Evolutionary conservation across 2,797 vertebrate species (phyloP), one percentile per base, ranked within the genome.

Genomic region (Apogon hyalosoma): DNA sequence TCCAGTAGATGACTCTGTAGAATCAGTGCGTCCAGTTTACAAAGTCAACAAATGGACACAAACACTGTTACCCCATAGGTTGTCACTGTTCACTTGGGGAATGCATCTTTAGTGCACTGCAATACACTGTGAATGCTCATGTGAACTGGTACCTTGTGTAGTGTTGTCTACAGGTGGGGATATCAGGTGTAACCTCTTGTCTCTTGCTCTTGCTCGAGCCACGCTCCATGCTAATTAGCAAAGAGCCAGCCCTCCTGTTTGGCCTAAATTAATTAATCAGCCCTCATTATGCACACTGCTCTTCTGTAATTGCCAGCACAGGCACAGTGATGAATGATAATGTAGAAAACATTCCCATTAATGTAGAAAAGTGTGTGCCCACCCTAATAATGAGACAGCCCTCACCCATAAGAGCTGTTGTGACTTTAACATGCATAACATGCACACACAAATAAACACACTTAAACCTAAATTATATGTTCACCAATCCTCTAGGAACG

Each of bases 241-340:
- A 69, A 74, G 82, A 90, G 85, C 88, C 89, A 85, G 74, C 91
- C 92, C 91, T 90, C 86, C 90, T 93, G 92, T 92, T 94, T 94
- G 87, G 90, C 84, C 87, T 92, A 93, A 94, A 93, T 94, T 92
- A 94, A 94, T 94, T 93, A 94, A 94, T 94, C 93, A 93, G 86
- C 80, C 86, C 84, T 93, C 92, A 93, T 94, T 94, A 94, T 92
- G 90, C 90, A 90, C 87, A 90, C 82, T 80, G 92, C 88, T 94
- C 78, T 78, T 77, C 86, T 86, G 85, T 94, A 94, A 94, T 94
- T 93, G 91, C 87, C 79, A 88, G 89, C 80, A 85, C 86, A 89
- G 85, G 87, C 89, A 86, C 77, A 71, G 85, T 85, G 91, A 92
- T 87, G 88, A 93, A 93, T 92, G 87, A 92, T 92, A 92, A 93